Evolutionary conservation across 2,113 vertebrate species (phyloP).

Genomic region (Mus spicilegus): DNA sequence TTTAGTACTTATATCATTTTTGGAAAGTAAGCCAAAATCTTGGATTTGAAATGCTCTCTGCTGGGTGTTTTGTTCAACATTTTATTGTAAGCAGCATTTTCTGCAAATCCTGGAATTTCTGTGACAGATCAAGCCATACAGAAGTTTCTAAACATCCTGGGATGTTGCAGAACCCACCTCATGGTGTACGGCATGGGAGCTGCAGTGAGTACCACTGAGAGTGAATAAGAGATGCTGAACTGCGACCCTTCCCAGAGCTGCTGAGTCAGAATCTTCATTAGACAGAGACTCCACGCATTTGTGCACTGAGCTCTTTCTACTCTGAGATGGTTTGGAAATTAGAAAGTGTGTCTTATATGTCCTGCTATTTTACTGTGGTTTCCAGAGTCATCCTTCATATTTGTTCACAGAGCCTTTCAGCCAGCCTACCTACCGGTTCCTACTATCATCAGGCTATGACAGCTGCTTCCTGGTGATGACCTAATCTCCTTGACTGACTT

Average conservation of each 20-base stretch:
- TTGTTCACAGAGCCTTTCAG: background rate
- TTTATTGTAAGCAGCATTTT: background rate
- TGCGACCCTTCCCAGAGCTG: background rate
- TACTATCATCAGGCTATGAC: background rate
- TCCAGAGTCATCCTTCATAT: background rate
- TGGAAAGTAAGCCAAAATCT: constrained; percentile 25
- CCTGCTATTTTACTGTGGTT: background rate
- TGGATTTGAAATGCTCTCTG: background rate
- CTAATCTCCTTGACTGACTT: background rate
- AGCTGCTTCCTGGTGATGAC: background rate
- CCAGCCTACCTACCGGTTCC: background rate
- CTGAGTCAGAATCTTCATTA: background rate
- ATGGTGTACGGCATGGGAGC: background rate
- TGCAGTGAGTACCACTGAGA: background rate
- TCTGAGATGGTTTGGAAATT: background rate
- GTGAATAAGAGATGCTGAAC: background rate
- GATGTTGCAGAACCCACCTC: background rate
- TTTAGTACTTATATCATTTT: background rate
- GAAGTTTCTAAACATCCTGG: background rate
- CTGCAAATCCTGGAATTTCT: background rate
- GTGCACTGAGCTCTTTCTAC: background rate
- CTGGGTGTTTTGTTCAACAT: background rate
- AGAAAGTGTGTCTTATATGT: background rate
- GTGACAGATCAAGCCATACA: background rate
- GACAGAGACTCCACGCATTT: background rate